Conservation (phyloP, 2,113 vertebrate species). For the Carettochelys insculpta region DNA sequence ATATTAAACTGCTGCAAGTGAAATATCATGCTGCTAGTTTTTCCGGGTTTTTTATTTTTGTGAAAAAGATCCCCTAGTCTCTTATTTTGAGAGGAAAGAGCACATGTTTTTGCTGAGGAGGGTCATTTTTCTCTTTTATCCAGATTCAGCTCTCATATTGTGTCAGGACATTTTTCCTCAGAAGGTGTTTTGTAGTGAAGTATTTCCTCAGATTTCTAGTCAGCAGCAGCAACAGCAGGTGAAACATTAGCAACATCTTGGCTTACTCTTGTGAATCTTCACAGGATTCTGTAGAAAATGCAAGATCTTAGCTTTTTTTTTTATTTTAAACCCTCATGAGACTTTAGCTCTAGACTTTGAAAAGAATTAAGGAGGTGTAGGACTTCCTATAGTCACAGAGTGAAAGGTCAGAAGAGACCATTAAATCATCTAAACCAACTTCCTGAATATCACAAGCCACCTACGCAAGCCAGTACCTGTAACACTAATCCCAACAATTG, state of each 20-base stretch:
- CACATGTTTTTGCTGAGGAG: neutral
- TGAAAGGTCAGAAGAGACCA: neutral
- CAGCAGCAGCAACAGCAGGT: neutral
- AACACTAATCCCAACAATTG: neutral
- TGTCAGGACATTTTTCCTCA: accelerated
- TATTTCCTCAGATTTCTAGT: neutral
- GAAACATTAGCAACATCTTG: neutral
- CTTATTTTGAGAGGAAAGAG: neutral
- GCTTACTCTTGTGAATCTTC: neutral
- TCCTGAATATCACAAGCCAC: too few relatives aligned
- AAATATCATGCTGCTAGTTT: neutral
- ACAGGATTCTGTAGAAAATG: neutral
- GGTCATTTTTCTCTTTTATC: neutral
- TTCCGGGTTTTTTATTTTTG: neutral
- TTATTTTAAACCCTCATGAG: neutral
- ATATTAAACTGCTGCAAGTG: neutral
- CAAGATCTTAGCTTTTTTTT: neutral
- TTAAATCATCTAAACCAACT: too few relatives aligned
- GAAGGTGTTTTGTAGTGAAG: accelerated
- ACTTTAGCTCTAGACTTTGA: neutral
- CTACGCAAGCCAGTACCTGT: neutral
- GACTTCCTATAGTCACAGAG: neutral
- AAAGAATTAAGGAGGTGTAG: neutral
- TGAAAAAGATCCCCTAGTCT: neutral
- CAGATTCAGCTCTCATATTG: neutral